Evolutionary conservation across 2,113 vertebrate species (phyloP).

Genomic region (Odontesthes bonariensis): DNA sequence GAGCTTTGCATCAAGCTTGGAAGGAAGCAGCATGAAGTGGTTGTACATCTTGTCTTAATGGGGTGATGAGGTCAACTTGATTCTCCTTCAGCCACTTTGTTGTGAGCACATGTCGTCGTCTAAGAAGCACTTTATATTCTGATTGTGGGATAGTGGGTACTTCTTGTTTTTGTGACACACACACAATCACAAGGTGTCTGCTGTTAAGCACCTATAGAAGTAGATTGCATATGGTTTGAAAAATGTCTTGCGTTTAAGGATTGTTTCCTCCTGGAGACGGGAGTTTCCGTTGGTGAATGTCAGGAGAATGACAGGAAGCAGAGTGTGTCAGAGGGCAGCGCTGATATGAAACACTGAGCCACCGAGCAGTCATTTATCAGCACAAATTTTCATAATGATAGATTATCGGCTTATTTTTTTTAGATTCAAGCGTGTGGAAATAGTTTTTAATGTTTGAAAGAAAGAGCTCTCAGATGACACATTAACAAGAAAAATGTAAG

Average conservation of each 20-base stretch:
- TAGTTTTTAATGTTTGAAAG: neutral
- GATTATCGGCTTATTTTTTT: conserved; percentile 9
- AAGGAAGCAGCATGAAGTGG: too few relatives aligned
- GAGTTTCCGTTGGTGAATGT: conserved; percentile 40
- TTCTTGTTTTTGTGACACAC: neutral
- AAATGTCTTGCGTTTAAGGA: neutral
- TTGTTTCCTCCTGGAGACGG: conserved; percentile 11
- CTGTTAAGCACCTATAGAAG: neutral
- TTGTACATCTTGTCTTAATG: too few relatives aligned
- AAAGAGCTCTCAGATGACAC: neutral
- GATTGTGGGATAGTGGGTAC: too few relatives aligned
- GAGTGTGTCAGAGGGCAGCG: neutral
- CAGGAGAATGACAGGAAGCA: conserved; percentile 54
- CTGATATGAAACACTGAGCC: conserved; percentile 17
- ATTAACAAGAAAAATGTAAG: neutral
- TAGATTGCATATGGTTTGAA: conserved; percentile 4
- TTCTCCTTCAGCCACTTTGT: too few relatives aligned
- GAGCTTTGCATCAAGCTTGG: too few relatives aligned
- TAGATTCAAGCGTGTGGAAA: neutral
- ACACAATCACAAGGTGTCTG: neutral
- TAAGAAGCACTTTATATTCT: too few relatives aligned
- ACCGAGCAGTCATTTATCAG: conserved; percentile 25
- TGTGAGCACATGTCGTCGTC: too few relatives aligned
- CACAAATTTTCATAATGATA: conserved; percentile 8
- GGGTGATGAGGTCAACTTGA: too few relatives aligned